Percentiles rank a stretch among this genome's conserved stretches.
Conservation (phyloP, 2,113 vertebrate genomes). For the Cyrtonyx montezumae region DNA sequence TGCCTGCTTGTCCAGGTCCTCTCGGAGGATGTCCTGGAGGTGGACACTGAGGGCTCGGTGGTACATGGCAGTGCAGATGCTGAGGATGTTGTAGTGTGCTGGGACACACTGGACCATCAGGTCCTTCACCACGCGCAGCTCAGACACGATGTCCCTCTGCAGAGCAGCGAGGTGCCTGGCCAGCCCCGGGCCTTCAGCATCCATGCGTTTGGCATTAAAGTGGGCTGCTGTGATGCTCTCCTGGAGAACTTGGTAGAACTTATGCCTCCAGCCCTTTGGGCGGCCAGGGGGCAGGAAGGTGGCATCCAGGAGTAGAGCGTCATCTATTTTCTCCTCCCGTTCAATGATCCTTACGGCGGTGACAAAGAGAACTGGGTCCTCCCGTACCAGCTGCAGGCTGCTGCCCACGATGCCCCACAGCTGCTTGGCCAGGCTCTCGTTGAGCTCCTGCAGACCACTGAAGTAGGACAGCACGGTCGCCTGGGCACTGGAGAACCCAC, state of each 20-base stretch:
- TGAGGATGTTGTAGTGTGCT: conserved; percentile 85
- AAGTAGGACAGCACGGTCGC: conserved; percentile 84
- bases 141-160: conserved; percentile 84
- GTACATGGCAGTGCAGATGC: conserved; percentile 82
- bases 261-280: conserved; percentile 89
- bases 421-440: conserved; percentile 86
- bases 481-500: conserved; percentile 13
- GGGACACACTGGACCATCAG: conserved; percentile 93
- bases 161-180: conserved; percentile 86
- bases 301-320: conserved; percentile 67
- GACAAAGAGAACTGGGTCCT: conserved; percentile 91
- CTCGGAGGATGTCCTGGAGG: conserved; percentile 85
- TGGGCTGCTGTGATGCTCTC: conserved; percentile 68
- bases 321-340: conserved; percentile 87
- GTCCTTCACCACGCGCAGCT: conserved; percentile 87
- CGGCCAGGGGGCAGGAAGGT: conserved; percentile 81
- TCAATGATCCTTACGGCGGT: conserved; percentile 92
- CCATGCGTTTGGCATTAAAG: conserved; percentile 36
- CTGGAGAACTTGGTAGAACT: conserved; percentile 86
- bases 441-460: conserved; percentile 84
- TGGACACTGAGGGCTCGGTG: conserved; percentile 84
- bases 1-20: conserved; percentile 89
- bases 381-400: conserved; percentile 80
- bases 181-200: conserved; percentile 80
- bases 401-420: conserved; percentile 85